Base-by-base conservation (phyloP, 2,888 invertebrate species). In the Macaria notata region DNA sequence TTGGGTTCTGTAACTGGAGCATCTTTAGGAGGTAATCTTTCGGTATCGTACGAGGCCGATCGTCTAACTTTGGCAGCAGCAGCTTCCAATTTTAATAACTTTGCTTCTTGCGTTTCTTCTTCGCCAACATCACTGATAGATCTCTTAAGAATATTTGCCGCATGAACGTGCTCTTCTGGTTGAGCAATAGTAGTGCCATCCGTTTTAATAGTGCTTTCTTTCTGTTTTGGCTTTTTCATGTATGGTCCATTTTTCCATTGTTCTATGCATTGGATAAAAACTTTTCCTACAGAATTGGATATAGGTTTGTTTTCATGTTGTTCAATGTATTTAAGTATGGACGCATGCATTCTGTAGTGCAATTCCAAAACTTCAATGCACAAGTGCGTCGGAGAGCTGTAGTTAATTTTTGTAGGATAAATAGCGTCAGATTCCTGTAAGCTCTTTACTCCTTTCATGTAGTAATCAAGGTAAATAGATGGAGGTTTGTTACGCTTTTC, bases 291-390 rank as follows among this genome's bases (percentile, higher is more conserved):
- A 46, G 91, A 93, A 64, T 84, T 91, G 49, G 92, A 92, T 65
- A 95, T 90, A 0, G 93, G 92, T 82, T 95, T 95, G 48, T 94
- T 94, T 73, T 95, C 95, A 68, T 95, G 94, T 63, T 94, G 93
- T 74, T 96, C 96, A 36, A 98, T 90, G 80, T 95, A 96, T 84
- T 98, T 98, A 4, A 98, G 88, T 71, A 97, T 96, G n/a, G 96
- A 95, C 0, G 97, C 95, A 79, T 98, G 97, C 54, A 97, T 95
- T 73, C 98, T 93, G 75, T 96, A 96, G 74, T 95, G 95, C 31
- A 96, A 92, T 88, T 98, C 98, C 39, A 98, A 86, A 0, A 97
- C 96, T 92, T 98, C 98, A 47, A 98, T 94, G 9, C 98, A 94
- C 47, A 97, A 88, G 76, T 95, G 94, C 59, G 96, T 95, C 0